These are phyloP conservation scores for Scyliorhinus canicula DNA, from an alignment of 2,797 vertebrate species.

Conservation along the genomic window DNA sequence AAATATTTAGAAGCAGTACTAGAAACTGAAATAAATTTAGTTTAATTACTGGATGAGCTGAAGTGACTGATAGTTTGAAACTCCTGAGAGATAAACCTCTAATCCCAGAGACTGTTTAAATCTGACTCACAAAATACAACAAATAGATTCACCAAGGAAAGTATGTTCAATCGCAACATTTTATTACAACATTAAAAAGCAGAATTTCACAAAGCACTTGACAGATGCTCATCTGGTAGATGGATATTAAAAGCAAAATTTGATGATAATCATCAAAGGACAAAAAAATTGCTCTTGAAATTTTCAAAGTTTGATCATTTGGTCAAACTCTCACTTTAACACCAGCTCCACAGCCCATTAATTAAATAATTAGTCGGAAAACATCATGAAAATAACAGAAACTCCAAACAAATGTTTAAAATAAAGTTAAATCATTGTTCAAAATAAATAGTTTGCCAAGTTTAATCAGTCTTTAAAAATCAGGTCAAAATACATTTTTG, in stretches of 20 bases:
- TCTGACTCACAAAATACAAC: background rate
- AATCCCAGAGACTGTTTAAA: background rate
- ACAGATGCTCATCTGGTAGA: background rate
- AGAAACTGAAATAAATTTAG: too few relatives aligned
- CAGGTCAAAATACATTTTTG: background rate
- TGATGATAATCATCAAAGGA: background rate
- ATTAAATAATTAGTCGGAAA: background rate
- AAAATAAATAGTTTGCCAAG: background rate
- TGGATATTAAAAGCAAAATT: background rate
- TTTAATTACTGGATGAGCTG: background rate
- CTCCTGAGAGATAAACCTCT: background rate
- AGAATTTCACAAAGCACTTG: background rate
- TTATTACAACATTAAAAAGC: background rate
- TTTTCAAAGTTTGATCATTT: background rate
- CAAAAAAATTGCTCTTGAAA: background rate
- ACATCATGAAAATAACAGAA: background rate
- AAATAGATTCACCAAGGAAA: background rate
- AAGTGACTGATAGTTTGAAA: background rate
- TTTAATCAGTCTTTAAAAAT: background rate
- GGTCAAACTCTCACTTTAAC: background rate
- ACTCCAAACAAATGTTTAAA: background rate
- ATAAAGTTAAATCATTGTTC: slow-evolving; percentile 24
- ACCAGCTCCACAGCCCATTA: background rate
- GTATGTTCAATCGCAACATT: background rate
- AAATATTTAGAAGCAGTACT: background rate